Conservation (phyloP, 64 coral and sea anemone species). For the Dendronephthya gigantea region DNA sequence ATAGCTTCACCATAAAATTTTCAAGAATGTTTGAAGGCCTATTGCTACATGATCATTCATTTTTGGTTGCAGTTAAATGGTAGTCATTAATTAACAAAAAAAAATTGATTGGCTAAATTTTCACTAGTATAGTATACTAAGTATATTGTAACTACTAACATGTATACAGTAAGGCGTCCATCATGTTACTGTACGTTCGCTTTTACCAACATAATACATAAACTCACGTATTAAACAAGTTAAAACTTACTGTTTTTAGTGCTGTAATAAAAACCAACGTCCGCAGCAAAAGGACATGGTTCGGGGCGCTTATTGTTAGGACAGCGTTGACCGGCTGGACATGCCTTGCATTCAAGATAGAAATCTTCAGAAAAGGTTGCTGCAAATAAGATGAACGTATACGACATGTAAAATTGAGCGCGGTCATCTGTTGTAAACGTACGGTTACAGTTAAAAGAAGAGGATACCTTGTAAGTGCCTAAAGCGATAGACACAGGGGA, state of each 20-base stretch:
- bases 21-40: no score
- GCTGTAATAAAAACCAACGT: constrained; percentile 69
- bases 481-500: no score
- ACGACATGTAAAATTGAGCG: background rate
- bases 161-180: background rate
- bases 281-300: constrained; percentile 70
- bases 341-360: constrained; percentile 61
- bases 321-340: constrained; percentile 80
- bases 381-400: background rate
- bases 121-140: no score
- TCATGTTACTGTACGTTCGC: no score
- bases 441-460: no score
- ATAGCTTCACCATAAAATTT: no score
- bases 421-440: no score
- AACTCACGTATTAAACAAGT: background rate
- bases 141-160: no score
- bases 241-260: constrained; percentile 68
- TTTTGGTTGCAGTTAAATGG: no score
- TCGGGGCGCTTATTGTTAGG: constrained; percentile 58
- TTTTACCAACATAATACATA: background rate
- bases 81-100: background rate
- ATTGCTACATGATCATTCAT: no score
- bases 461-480: no score
- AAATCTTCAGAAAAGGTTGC: constrained; percentile 66
- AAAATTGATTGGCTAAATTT: no score